phyloP scores from a whole-genome alignment of 1,140 invertebrate genomes.

The Glomeris maerens region DNA sequence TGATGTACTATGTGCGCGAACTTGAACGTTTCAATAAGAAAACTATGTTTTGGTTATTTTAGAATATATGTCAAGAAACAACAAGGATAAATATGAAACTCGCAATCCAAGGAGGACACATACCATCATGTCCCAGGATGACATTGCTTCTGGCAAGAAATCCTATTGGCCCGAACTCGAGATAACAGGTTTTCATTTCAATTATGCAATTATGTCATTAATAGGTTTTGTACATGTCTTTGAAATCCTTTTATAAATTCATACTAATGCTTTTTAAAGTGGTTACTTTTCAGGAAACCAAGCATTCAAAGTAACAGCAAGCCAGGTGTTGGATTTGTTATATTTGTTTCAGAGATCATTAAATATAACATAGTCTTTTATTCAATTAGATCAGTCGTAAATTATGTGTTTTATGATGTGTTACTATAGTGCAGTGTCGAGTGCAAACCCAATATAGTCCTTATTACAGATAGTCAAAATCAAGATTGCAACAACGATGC shows the following conservation, averaged over 20 bases:
- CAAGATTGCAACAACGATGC: no score
- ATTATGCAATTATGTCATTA: no score
- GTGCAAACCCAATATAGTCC: no score
- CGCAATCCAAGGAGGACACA: conserved; percentile 50
- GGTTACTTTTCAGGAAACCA: no score
- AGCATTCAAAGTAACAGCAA: no score
- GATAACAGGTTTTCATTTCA: conserved; percentile 40
- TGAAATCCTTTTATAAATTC: not conserved
- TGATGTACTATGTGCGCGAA: not conserved
- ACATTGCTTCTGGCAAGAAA: conserved; percentile 77
- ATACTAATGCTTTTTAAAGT: not conserved
- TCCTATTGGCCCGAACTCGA: conserved; percentile 70
- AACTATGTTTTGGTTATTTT: not conserved
- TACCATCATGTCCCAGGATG: conserved; percentile 82
- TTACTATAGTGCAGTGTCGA: no score
- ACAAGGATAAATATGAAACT: conserved; percentile 25
- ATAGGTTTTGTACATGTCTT: not conserved
- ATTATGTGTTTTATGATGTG: no score
- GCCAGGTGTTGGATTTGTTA: no score
- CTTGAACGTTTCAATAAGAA: not conserved
- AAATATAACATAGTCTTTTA: no score
- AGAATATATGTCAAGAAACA: conserved; percentile 17
- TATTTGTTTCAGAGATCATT: no score
- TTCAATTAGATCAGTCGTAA: no score
- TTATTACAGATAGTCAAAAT: no score